These are phyloP conservation scores for Pseudopleuronectes americanus DNA, from an alignment of 2,797 vertebrate species.

Conservation along the genomic window DNA sequence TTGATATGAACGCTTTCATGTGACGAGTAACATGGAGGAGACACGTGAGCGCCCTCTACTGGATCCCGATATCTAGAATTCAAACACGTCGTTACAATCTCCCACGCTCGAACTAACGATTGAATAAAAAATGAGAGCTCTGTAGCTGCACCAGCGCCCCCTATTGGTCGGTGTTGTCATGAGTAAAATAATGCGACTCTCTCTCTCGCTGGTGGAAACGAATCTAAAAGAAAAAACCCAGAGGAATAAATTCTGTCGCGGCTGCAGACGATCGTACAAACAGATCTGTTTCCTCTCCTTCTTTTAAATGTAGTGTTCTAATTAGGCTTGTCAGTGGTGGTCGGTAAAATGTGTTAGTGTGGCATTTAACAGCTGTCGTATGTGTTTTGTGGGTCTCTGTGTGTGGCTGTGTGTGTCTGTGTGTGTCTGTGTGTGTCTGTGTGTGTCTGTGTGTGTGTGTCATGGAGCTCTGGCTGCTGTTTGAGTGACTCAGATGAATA, in stretches of 20 bases:
- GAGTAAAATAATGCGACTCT: not conserved
- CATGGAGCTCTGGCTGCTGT: slow-evolving; percentile 26
- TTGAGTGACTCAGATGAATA: slow-evolving; percentile 56
- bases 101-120: no score
- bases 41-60: no score
- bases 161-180: not conserved
- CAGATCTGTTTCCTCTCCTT: not conserved
- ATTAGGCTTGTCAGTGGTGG: slow-evolving; percentile 48
- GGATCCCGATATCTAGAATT: no score
- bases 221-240: not conserved
- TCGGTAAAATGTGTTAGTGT: slow-evolving; percentile 41
- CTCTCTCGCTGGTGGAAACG: not conserved
- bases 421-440: slow-evolving; percentile 20
- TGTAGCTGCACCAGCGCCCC: not conserved
- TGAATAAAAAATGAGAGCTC: no score
- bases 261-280: not conserved
- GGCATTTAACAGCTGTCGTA: slow-evolving; percentile 56
- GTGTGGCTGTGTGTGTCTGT: slow-evolving; percentile 14
- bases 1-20: no score
- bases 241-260: not conserved
- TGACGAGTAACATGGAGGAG: no score
- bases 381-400: slow-evolving; percentile 16
- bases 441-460: slow-evolving; percentile 16
- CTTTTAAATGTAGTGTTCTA: slow-evolving; percentile 36
- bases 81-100: no score